A percentile compares a stretch with the other conserved stretches of the same genome.
Conservation (phyloP, 2,888 invertebrate genomes). For the Atherix ibis region DNA sequence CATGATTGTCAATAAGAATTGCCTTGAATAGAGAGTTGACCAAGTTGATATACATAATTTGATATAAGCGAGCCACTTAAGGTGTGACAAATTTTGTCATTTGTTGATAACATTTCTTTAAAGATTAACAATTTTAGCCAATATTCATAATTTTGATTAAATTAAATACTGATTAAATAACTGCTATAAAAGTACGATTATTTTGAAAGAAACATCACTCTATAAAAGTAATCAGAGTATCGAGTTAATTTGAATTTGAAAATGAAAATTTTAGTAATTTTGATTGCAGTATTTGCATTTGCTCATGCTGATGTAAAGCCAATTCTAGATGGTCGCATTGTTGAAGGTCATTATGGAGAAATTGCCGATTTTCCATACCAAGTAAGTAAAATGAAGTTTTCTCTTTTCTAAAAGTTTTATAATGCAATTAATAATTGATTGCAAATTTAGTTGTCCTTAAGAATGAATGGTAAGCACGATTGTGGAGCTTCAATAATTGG, state of each 20-base stretch:
- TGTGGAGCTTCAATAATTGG: constrained; percentile 11
- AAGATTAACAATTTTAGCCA: too few relatives aligned
- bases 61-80: too few relatives aligned
- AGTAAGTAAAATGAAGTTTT: not conserved
- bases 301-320: too few relatives aligned
- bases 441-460: constrained; percentile 9
- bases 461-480: constrained; percentile 10
- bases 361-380: not conserved
- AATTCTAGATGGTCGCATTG: not conserved
- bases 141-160: too few relatives aligned
- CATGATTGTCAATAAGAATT: too few relatives aligned
- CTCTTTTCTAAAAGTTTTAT: too few relatives aligned
- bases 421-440: too few relatives aligned
- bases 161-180: not conserved
- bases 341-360: not conserved
- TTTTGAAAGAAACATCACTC: not conserved
- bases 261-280: not conserved
- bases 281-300: not conserved
- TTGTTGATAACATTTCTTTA: too few relatives aligned
- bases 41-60: too few relatives aligned
- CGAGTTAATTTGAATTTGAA: not conserved
- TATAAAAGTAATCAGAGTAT: not conserved
- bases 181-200: too few relatives aligned
- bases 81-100: too few relatives aligned
- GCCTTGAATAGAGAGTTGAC: too few relatives aligned